Evolutionary conservation across 2,888 invertebrate species (phyloP).

Genomic region (Ennomos erosarius): DNA sequence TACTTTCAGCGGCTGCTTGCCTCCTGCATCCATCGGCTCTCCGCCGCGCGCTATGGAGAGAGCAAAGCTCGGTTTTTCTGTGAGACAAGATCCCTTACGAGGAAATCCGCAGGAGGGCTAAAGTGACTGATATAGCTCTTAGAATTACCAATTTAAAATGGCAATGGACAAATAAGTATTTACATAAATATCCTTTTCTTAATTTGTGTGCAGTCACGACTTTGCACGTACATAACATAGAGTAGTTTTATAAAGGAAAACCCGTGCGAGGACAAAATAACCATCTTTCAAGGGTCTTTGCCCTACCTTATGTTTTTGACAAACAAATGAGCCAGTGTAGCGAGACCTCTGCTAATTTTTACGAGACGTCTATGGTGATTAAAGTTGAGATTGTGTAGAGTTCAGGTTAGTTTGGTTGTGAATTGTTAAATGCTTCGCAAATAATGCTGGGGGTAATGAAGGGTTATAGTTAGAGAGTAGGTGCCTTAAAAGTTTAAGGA

Average conservation of each 20-base stretch:
- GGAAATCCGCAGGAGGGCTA: no score
- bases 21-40: no score
- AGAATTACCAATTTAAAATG: no score
- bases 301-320: constrained; percentile 46
- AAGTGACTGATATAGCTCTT: no score
- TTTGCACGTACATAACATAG: constrained; percentile 40
- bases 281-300: constrained; percentile 52
- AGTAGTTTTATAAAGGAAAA: constrained; percentile 29
- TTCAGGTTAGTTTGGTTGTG: constrained; percentile 1
- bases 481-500: no score
- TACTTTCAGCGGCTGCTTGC: no score
- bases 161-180: no score
- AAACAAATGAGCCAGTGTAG: constrained; percentile 36
- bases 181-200: no score
- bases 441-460: neutral
- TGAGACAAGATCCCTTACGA: no score
- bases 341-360: constrained; percentile 21
- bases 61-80: no score
- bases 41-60: no score
- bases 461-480: no score
- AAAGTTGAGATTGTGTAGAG: neutral
- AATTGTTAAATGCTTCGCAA: constrained; percentile 3
- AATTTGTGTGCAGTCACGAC: constrained; percentile 47
- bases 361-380: constrained; percentile 2
- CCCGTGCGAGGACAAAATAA: constrained; percentile 42